Percentiles rank a stretch among this genome's conserved stretches.
phyloP scores from a whole-genome alignment of 2,113 vertebrate genomes.

The Tyto alba region DNA sequence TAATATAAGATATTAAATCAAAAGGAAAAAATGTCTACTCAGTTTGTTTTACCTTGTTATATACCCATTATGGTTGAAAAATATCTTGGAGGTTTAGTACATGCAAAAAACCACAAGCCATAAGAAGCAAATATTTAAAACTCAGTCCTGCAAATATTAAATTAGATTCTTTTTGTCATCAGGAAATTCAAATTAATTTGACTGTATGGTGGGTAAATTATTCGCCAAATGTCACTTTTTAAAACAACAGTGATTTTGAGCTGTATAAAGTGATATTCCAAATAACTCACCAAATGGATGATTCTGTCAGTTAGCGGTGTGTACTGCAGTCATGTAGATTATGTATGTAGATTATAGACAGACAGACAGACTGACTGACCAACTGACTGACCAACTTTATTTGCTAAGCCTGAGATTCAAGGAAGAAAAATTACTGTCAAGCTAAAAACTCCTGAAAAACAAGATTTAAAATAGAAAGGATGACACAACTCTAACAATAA shows the following conservation, averaged over 20 bases:
- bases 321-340: not conserved
- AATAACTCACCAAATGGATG: not conserved
- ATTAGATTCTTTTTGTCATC: not conserved
- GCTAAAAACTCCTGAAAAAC: constrained; percentile 1
- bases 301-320: not conserved
- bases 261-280: not conserved
- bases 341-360: not conserved
- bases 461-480: constrained; percentile 24
- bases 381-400: not conserved
- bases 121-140: not conserved
- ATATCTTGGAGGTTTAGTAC: not conserved
- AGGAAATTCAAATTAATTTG: not conserved
- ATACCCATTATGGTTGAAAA: not conserved
- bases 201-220: not conserved
- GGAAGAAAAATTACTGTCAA: not conserved
- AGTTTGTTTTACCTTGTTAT: not conserved
- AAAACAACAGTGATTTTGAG: not conserved
- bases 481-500: not conserved
- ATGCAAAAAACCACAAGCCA: not conserved
- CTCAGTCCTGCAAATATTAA: not conserved
- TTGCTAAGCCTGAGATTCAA: not conserved
- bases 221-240: not conserved
- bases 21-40: not conserved
- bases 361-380: not conserved
- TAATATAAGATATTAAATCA: not conserved